Conservation (phyloP, 2,888 invertebrate species). For the Peribatodes rhomboidaria region DNA sequence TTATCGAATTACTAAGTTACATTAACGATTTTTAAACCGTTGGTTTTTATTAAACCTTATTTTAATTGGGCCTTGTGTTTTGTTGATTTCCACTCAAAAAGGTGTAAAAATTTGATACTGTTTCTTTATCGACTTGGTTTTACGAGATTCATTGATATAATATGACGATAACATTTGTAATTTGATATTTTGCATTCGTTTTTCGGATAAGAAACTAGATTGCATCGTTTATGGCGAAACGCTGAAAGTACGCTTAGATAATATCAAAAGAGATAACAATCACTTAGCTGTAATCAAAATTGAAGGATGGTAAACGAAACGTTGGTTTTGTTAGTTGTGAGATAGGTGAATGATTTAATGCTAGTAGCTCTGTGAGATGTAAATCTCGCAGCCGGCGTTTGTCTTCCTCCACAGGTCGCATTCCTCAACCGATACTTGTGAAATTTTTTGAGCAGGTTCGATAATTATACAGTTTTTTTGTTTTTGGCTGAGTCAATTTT, state of each 20-base stretch:
- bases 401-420: no score
- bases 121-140: constrained; percentile 14
- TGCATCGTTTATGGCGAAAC: constrained; percentile 10
- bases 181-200: constrained; percentile 13
- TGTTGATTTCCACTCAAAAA: background rate
- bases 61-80: background rate
- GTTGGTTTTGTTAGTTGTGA: background rate
- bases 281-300: background rate
- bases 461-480: no score
- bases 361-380: no score
- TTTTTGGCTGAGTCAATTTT: no score
- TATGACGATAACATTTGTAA: constrained; percentile 19
- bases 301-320: background rate
- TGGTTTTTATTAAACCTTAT: no score
- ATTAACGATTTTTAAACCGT: no score
- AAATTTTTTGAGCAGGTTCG: no score
- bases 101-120: background rate
- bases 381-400: no score
- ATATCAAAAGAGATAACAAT: background rate
- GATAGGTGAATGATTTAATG: background rate
- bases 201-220: constrained; percentile 12
- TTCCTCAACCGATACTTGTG: no score
- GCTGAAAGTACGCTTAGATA: background rate
- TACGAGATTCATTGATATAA: constrained; percentile 3
- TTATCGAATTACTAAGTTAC: no score